Evolutionary conservation across 2,797 vertebrate genomes (phyloP).

Genomic region (Erpetoichthys calabaricus): DNA sequence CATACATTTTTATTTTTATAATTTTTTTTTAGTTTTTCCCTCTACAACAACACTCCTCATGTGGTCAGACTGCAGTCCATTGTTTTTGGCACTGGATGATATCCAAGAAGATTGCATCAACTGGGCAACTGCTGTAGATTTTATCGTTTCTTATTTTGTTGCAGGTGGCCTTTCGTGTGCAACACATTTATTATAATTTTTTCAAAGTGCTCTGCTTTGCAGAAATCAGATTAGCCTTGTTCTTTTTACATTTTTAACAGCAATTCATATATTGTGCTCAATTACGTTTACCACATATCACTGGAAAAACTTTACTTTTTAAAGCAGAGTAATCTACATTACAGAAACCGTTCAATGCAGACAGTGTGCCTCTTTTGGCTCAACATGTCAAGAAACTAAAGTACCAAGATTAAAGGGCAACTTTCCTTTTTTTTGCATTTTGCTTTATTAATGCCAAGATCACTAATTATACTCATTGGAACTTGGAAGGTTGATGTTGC

Average conservation of each 20-base stretch:
- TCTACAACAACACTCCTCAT: too few species aligned
- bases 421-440: constrained; percentile 26
- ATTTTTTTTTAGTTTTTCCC: too few species aligned
- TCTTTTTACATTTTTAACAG: too few species aligned
- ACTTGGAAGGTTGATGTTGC: constrained; percentile 36
- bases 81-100: neutral
- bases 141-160: neutral
- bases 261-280: neutral
- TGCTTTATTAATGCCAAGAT: constrained; percentile 47
- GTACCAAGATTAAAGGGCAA: constrained; percentile 46
- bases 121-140: neutral
- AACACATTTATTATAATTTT: too few species aligned
- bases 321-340: constrained; percentile 29
- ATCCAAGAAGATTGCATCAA: neutral
- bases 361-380: constrained; percentile 32
- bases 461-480: constrained; percentile 44
- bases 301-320: constrained; percentile 20
- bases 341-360: constrained; percentile 22
- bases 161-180: neutral
- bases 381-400: constrained; percentile 21
- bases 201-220: too few species aligned
- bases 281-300: constrained; percentile 25
- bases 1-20: too few species aligned
- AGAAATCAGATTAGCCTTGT: too few species aligned
- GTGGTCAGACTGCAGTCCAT: too few species aligned